Evolutionary conservation across 2,888 invertebrate species (phyloP), one percentile per base, ranked within the genome.

Genomic region (Eristalis arbustorum): DNA sequence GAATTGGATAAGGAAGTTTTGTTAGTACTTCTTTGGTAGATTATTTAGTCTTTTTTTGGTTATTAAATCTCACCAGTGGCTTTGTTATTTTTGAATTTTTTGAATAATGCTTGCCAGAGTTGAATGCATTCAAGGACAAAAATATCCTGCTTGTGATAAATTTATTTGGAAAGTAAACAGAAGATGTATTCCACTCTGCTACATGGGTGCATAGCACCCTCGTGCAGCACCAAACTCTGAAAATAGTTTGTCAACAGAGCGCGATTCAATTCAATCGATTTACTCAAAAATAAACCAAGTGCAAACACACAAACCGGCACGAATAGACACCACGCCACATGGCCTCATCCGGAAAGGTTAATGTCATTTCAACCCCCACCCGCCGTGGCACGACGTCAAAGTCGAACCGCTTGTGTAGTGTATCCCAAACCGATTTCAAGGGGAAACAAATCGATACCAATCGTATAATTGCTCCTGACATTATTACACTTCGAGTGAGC

Each of bases 361-460:
- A 71, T 81, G 49, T 61, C 66, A 64, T 37, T 59, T 37, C 31
- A 66, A 59, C 18, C 34, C 22, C 40, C 8, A 14, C 14, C 40
- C 42, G 5, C 42, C 18, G 5, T 4, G 6, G 18, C 18, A 2
- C 49, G 8, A 49, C 49, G 0, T 49, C 18, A 22, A 14, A 28
- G 18, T 25, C 31, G 18, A 28, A 18, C 5, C 57, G 34, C 18
- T 72, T 40, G n/a, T n/a, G n/a, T n/a, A 49, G 56, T 34, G n/a
- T 34, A 11, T 25, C 14, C n/a, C 14, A 61, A 64, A 66, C 23
- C 69, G 25, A 59, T 49, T 37, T 34, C 42, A 34, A 71, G 31
- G 23, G 18, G 2, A 71, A 66, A 18, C 1, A 49, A 84, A 79
- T 84, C 75, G 71, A 84, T 84, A 34, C 18, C n/a, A 8, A 18